Conservation (phyloP, 2,797 vertebrate genomes). For the Danio aesculapii region DNA sequence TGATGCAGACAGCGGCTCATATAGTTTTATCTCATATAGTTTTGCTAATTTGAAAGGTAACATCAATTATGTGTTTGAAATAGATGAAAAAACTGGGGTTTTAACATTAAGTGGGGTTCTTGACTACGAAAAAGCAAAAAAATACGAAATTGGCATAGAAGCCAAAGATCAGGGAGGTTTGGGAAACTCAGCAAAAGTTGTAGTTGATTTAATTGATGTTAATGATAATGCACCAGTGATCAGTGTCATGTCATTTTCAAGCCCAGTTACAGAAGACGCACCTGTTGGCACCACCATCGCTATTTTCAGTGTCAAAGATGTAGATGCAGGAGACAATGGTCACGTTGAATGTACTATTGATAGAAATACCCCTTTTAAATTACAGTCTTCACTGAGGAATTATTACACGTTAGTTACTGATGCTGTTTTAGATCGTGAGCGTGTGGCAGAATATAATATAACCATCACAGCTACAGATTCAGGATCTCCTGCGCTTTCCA, state of each 20-base stretch:
- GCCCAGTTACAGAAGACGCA: conserved; percentile 50
- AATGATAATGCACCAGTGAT: conserved; percentile 61
- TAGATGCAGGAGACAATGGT: conserved; percentile 55
- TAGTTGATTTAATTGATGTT: conserved; percentile 57
- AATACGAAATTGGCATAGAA: conserved; percentile 46
- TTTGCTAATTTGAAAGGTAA: conserved; percentile 48
- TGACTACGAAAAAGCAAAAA: conserved; percentile 48
- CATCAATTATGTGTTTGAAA: conserved; percentile 7
- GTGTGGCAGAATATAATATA: conserved; percentile 71
- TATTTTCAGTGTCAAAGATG: conserved; percentile 53
- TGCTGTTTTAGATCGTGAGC: conserved; percentile 70
- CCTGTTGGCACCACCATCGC: conserved; percentile 46
- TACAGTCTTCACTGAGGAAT: conserved; percentile 69
- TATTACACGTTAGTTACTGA: conserved; percentile 71
- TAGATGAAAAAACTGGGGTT: conserved; percentile 29
- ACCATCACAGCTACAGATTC: conserved; percentile 71
- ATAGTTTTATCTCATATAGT: conserved; percentile 55
- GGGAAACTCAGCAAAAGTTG: conserved; percentile 48
- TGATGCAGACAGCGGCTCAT: conserved; percentile 70
- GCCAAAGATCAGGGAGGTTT: conserved; percentile 55
- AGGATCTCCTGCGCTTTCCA: conserved; percentile 70
- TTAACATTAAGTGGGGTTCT: conserved; percentile 31
- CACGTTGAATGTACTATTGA: conserved; percentile 25
- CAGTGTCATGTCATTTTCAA: conserved; percentile 53
- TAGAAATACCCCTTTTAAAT: conserved; percentile 63